Evolutionary conservation across 2,888 invertebrate genomes (phyloP).

Genomic region (Nomada hirtipes): DNA sequence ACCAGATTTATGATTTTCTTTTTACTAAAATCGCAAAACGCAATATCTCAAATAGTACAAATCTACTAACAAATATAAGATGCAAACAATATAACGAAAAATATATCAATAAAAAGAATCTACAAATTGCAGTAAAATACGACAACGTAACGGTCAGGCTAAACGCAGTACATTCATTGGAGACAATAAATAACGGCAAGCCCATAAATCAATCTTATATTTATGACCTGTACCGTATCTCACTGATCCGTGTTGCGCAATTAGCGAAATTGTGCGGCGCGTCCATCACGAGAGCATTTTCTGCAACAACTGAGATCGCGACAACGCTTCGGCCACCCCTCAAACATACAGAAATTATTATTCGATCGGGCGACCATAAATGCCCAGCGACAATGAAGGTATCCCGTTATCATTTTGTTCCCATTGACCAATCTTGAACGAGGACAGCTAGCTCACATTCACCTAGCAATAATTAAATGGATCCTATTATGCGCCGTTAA

Average conservation of each 20-base stretch:
- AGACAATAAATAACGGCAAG: too few species aligned
- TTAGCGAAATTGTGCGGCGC: conserved; percentile 16
- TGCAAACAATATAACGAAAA: too few species aligned
- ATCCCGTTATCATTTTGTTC: conserved; percentile 20
- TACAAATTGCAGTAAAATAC: too few species aligned
- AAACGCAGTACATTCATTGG: too few species aligned
- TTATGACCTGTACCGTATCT: background rate
- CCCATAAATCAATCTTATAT: too few species aligned
- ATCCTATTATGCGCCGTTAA: conserved; percentile 17
- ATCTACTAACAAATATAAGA: too few species aligned
- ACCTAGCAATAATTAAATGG: conserved; percentile 33
- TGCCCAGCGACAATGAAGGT: background rate
- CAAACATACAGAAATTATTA: conserved; percentile 18
- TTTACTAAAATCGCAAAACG: too few species aligned
- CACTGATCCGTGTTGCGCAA: background rate
- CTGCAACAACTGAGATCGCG: background rate
- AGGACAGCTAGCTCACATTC: background rate
- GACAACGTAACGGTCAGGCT: too few species aligned
- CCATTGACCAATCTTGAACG: conserved; percentile 20
- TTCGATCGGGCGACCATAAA: background rate
- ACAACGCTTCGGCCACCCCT: background rate
- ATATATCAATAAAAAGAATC: too few species aligned
- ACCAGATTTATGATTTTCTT: too few species aligned
- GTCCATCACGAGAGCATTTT: conserved; percentile 25
- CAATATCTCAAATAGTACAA: too few species aligned